Evolutionary conservation across 2,113 vertebrate species (phyloP).

Genomic region (Dermatemys mawii): DNA sequence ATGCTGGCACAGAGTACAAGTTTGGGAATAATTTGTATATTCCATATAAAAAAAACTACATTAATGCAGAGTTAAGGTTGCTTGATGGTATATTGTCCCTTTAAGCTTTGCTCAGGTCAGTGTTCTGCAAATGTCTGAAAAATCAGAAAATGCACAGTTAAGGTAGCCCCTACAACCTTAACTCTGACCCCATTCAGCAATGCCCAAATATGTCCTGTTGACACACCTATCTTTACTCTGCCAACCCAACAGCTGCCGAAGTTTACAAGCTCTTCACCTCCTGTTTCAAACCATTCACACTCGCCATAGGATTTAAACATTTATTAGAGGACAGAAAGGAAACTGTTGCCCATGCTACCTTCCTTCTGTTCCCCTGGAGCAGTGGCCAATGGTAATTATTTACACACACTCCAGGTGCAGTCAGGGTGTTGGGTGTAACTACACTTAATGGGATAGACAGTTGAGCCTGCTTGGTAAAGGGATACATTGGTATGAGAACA

Average conservation of each 20-base stretch:
- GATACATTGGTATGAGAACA: no score
- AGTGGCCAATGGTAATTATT: not conserved
- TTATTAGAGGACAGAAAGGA: not conserved
- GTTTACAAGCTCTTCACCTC: not conserved
- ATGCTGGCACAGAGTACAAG: not conserved
- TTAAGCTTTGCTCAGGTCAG: not conserved
- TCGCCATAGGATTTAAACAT: not conserved
- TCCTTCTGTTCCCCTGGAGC: not conserved
- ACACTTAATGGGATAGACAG: not conserved
- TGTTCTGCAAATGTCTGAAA: not conserved
- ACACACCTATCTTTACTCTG: not conserved
- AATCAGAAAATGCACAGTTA: not conserved
- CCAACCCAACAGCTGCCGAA: not conserved
- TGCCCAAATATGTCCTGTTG: not conserved
- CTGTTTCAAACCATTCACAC: not conserved
- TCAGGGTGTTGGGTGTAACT: not conserved
- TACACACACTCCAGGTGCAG: not conserved
- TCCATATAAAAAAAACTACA: not conserved
- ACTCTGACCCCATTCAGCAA: not conserved
- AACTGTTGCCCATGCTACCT: not conserved
- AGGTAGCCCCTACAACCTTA: not conserved
- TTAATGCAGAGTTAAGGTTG: not conserved
- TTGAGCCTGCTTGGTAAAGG: no score
- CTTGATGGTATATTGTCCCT: not conserved
- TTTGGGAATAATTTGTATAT: not conserved